Conservation (phyloP, 1,140 invertebrate species). For the Heliconius congener region DNA sequence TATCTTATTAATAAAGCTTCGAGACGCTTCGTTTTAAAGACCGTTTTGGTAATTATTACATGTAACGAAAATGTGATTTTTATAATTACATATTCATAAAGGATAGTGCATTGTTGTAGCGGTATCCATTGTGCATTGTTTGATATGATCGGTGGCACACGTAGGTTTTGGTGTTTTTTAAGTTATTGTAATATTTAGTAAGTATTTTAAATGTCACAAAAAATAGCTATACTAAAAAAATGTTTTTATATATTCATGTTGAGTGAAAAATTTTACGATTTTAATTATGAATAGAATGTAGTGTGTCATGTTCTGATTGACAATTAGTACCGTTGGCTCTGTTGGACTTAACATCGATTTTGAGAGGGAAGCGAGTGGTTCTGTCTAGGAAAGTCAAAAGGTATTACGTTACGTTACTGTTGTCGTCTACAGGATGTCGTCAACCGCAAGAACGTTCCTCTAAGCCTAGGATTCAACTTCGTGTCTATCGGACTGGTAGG, state of each 20-base stretch:
- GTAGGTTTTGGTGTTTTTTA: constrained; percentile 46
- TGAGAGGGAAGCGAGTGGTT: too few species aligned
- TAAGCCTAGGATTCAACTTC: too few species aligned
- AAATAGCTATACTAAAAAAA: too few species aligned
- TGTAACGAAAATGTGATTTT: background rate
- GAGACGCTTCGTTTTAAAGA: background rate
- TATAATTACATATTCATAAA: constrained; percentile 47
- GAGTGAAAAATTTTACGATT: background rate
- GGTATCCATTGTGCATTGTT: constrained; percentile 63
- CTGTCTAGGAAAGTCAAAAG: too few species aligned
- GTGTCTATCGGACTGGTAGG: too few species aligned
- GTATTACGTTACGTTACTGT: too few species aligned
- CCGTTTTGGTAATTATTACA: background rate
- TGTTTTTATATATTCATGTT: background rate
- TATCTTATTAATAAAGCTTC: background rate
- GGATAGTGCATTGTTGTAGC: constrained; percentile 54
- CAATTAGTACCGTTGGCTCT: background rate
- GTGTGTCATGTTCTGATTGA: background rate
- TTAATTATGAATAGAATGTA: background rate
- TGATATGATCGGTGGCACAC: constrained; percentile 42
- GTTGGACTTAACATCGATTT: too few species aligned
- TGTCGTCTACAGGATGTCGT: too few species aligned
- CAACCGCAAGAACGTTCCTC: too few species aligned
- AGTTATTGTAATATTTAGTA: background rate
- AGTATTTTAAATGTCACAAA: background rate